These are phyloP conservation scores for Catagonus wagneri DNA, from an alignment of 2,113 vertebrate species.

Conservation along the genomic window DNA sequence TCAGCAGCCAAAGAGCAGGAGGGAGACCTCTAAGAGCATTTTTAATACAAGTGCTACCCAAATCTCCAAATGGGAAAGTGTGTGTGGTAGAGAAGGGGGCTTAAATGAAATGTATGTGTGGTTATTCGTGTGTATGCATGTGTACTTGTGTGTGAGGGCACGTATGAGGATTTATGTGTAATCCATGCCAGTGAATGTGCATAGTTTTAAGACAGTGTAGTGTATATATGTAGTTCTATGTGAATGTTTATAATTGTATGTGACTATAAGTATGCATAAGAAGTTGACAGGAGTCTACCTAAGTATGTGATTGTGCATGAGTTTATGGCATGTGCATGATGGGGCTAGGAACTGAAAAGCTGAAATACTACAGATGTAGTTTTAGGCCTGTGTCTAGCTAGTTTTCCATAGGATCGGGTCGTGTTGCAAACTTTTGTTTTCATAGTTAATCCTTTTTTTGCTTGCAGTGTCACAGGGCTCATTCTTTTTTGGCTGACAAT, in stretches of 20 bases:
- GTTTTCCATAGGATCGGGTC: not conserved
- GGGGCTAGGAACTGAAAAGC: not conserved
- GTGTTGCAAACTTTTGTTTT: conserved; percentile 41
- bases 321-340: not conserved
- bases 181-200: not conserved
- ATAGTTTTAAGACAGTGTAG: not conserved
- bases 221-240: not conserved
- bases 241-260: not conserved
- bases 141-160: not conserved
- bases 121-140: not conserved
- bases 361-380: not conserved
- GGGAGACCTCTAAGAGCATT: not conserved
- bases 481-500: not conserved
- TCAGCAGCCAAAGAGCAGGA: not conserved
- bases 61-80: not conserved
- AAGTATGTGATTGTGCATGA: not conserved
- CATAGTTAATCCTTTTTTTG: conserved; percentile 23
- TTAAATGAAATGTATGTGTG: not conserved
- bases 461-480: not conserved
- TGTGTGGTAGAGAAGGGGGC: not conserved
- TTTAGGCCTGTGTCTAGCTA: not conserved
- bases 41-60: not conserved
- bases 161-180: not conserved
- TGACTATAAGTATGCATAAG: not conserved
- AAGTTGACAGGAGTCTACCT: not conserved